Base-by-base conservation (phyloP, 2,797 vertebrate species). In the Sylvilagus floridanus region DNA sequence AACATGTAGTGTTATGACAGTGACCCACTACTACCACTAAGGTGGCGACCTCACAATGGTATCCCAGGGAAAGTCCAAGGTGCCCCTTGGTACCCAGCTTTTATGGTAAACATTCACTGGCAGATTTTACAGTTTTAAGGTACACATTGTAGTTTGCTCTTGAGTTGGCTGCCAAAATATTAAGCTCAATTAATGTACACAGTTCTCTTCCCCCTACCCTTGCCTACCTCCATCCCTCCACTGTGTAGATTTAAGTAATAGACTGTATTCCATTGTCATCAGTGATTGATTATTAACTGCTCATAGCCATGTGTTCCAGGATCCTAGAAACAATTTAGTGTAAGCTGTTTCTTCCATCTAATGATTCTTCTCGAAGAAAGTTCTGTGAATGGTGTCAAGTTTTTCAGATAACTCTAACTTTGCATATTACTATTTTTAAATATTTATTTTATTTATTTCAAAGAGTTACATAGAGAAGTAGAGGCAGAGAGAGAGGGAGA, bases 401-500 rank as follows among this genome's bases (percentile, higher is more conserved):
- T 62, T 66, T 47, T 87, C 68, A 78, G 62, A 82, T 73, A 68
- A 12, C 83, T 68, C 35, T 76, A 71, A 83, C 68, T 86, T 65
- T 85, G 30, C n/a, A 81, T 88, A 24, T 82, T 93, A 17, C 21
- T 47, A 47, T 47, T 47, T 47, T 47, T 1, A 47, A 47, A 47
- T 7, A 47, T 47, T 47, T 47, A 47, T 47, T 47, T 47, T 47
- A 47, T 47, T 47, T 47, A 47, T 9, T 47, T 47, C 42, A 47
- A 47, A 47, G 42, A 47, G 8, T 47, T 47, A 47, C 8, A 47
- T 47, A 47, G 42, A 10, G 42, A 47, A 47, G 42, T 8, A 47
- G 42, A 47, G 42, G 42, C 42, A 47, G 42, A 47, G 42, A 42
- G 42, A 42, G 42, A 42, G 42, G 42, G 42, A 42, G 42, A 99